phyloP scores from a whole-genome alignment of 2,113 vertebrate genomes.

The Anarhynchus alexandrinus region DNA sequence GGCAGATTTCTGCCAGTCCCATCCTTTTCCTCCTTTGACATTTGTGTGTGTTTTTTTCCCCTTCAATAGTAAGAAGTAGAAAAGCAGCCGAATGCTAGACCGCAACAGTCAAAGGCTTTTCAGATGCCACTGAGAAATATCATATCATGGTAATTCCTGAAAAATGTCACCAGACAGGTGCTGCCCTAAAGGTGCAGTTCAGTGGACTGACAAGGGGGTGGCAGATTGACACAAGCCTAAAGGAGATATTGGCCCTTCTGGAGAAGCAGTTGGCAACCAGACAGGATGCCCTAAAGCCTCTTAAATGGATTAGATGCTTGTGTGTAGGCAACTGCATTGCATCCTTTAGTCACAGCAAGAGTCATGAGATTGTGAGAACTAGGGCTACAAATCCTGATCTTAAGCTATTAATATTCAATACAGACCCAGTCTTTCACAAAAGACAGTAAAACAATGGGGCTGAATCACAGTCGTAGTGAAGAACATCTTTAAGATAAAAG shows the following conservation, averaged over 20 bases:
- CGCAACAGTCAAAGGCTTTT: background rate
- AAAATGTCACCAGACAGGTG: background rate
- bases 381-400: background rate
- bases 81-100: background rate
- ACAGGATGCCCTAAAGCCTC: background rate
- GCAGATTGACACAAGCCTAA: background rate
- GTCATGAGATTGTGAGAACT: background rate
- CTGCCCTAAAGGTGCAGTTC: background rate
- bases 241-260: background rate
- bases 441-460: background rate
- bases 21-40: background rate
- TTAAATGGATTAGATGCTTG: background rate
- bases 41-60: background rate
- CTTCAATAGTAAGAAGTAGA: background rate
- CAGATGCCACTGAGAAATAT: background rate
- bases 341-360: background rate
- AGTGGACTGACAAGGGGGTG: background rate
- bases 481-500: background rate
- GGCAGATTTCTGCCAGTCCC: background rate
- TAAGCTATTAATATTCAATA: background rate
- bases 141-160: background rate
- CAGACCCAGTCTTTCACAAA: background rate
- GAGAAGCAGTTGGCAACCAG: background rate
- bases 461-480: background rate
- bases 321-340: background rate